Evolutionary conservation across 2,888 invertebrate genomes (phyloP).

Genomic region (Terebella lapidaria): DNA sequence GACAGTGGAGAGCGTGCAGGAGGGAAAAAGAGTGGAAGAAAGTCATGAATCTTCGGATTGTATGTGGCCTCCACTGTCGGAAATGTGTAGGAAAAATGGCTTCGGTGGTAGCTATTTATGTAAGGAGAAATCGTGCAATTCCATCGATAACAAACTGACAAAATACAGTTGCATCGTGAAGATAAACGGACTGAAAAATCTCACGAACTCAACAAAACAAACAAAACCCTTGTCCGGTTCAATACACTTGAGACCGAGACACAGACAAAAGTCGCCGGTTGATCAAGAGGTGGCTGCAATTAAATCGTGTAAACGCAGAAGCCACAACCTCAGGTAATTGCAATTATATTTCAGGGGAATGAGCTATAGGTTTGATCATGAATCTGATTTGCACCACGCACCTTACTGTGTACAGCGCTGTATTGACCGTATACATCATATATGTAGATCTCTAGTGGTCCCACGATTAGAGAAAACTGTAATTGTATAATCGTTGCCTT

Average conservation of each 20-base stretch:
- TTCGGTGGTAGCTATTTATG: neutral
- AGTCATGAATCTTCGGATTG: neutral
- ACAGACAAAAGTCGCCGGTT: neutral
- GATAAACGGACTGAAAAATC: neutral
- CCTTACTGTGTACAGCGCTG: too few relatives aligned
- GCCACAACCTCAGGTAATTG: too few relatives aligned
- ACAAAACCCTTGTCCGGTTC: neutral
- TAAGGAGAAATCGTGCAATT: neutral
- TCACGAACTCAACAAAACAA: neutral
- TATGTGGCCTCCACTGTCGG: neutral
- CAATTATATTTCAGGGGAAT: too few relatives aligned
- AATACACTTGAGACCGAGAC: neutral
- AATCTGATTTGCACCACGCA: too few relatives aligned
- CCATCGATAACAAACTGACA: neutral
- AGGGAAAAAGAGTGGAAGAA: constrained; percentile 1
- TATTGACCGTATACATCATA: too few relatives aligned
- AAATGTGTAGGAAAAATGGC: neutral
- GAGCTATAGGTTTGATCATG: too few relatives aligned
- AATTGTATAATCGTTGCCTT: too few relatives aligned
- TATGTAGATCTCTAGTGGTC: too few relatives aligned
- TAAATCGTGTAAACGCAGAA: too few relatives aligned
- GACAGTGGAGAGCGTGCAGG: constrained; percentile 5
- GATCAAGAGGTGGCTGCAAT: too few relatives aligned
- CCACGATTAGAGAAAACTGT: too few relatives aligned
- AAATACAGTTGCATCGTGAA: neutral